Percentiles rank a stretch among this genome's conserved stretches.
phyloP scores from a whole-genome alignment of 2,113 vertebrate genomes.

The Carassius gibelio region DNA sequence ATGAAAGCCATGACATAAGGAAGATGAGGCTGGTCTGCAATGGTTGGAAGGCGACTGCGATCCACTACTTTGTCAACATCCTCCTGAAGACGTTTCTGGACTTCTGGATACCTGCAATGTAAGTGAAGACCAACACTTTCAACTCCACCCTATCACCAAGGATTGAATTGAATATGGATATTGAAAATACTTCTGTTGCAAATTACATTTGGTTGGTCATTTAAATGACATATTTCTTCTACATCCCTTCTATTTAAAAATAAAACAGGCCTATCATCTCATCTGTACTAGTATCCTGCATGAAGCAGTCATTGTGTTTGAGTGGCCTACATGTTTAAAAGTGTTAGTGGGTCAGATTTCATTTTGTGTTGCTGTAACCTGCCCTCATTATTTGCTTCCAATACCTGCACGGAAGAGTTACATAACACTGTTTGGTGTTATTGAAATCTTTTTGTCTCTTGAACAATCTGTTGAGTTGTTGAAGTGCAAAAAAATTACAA shows the following conservation, averaged over 20 bases:
- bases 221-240: background rate
- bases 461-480: background rate
- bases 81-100: too few relatives aligned
- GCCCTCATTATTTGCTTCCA: constrained; percentile 13
- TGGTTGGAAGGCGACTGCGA: too few relatives aligned
- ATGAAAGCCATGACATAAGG: too few relatives aligned
- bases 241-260: background rate
- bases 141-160: background rate
- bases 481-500: background rate
- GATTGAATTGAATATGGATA: background rate
- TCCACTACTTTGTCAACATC: too few relatives aligned
- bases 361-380: constrained; percentile 12
- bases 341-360: constrained; percentile 39
- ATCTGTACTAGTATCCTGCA: background rate
- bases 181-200: too few relatives aligned
- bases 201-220: background rate
- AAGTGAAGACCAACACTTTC: background rate
- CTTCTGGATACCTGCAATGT: too few relatives aligned
- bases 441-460: background rate
- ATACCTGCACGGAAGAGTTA: constrained; percentile 31
- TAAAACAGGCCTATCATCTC: background rate
- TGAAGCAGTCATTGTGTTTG: background rate
- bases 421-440: background rate
- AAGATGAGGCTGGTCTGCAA: too few relatives aligned
- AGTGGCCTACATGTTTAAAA: constrained; percentile 5